Evolutionary conservation across 2,113 vertebrate species (phyloP), one percentile per base, ranked within the genome.

Genomic region (Lynx canadensis): DNA sequence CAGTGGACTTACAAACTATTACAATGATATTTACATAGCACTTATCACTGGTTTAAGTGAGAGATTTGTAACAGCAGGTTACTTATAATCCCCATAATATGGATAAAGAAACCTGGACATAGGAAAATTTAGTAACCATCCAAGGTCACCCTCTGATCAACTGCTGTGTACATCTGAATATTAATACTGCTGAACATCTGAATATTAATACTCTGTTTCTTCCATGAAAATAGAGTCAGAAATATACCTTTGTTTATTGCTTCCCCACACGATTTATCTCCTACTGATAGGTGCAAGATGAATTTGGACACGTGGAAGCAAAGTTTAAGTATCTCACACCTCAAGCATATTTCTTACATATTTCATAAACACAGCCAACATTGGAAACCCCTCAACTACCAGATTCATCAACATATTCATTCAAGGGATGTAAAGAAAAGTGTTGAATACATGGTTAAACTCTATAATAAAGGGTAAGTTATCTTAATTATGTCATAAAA

Each of bases 401-500:
- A 84, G 5, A 76, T 78, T 82, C 91, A 73, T 91, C 31, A 89
- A 33, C 55, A 76, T 68, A 88, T 50, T 52, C 11, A 73, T 91
- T 91, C 38, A 87, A 38, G 1, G 1, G 9, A 63, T 88, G 10
- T 25, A 92, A 79, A 91, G 18, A 94, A 66, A 68, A 1, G 1
- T 88, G 29, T 12, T 52, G 36, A 76, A 29, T 83, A 78, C 6
- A 76, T 41, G 11, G 33, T 31, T 68, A 78, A 90, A 0, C 86
- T 87, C 3, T 76, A 86, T 73, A 79, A 82, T 33, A 84, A 95
- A 68, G 15, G 1, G 9, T 18, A 45, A 81, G 84, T 50, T 14
- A 60, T 41, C 8, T 68, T 91, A 41, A 86, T 90, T 97, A 68
- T 63, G 81, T 78, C 45, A 84, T 76, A 41, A 79, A 96, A 80